Evolutionary conservation across 2,888 invertebrate species (phyloP).

Genomic region (Elysia crispata): DNA sequence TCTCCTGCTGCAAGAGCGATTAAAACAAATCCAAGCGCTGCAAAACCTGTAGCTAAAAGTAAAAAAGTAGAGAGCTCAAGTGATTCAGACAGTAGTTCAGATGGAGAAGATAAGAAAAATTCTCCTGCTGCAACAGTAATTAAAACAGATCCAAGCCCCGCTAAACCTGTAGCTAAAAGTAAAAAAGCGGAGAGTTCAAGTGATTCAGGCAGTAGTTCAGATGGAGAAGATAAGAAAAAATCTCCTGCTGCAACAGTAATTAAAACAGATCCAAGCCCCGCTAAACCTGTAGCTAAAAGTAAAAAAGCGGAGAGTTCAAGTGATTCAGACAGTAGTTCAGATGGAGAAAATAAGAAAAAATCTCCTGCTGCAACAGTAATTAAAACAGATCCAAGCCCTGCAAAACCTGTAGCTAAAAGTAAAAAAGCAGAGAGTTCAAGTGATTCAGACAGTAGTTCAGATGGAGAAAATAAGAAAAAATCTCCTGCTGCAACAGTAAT

Average conservation of each 20-base stretch:
- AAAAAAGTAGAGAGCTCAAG: constrained; percentile 52
- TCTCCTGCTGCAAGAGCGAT: not conserved
- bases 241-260: not conserved
- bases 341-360: constrained; percentile 33
- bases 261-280: constrained; percentile 25
- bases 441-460: constrained; percentile 41
- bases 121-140: not conserved
- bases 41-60: constrained; percentile 46
- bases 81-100: constrained; percentile 48
- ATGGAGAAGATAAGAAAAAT: not conserved
- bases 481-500: not conserved
- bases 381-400: not conserved
- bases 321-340: constrained; percentile 48
- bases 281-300: constrained; percentile 1
- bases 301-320: not conserved
- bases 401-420: constrained; percentile 14
- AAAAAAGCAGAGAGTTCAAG: constrained; percentile 44
- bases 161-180: too few relatives aligned
- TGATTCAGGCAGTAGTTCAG: constrained; percentile 52
- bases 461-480: constrained; percentile 44
- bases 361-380: not conserved
- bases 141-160: constrained; percentile 6
- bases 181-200: constrained; percentile 58
- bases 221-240: constrained; percentile 54
- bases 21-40: not conserved